A percentile compares a stretch with the other conserved stretches of the same genome.
Evolutionary conservation across 2,113 vertebrate genomes (phyloP).

Genomic region (Gavialis gangeticus): DNA sequence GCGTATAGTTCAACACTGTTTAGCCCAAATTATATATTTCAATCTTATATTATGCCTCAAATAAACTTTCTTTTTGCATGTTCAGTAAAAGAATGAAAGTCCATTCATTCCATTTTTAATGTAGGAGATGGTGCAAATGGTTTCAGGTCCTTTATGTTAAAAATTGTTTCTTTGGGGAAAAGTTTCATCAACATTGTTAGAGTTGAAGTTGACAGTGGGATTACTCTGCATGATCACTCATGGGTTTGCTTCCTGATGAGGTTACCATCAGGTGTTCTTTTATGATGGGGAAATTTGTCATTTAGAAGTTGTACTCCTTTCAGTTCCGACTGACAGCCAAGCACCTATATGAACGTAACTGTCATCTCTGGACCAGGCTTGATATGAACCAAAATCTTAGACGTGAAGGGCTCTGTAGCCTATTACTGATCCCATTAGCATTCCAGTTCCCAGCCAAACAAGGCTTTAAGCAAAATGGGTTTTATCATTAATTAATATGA

Average conservation of each 20-base stretch:
- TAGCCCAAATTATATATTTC: background rate
- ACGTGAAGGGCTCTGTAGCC: background rate
- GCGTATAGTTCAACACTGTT: background rate
- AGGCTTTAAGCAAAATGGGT: background rate
- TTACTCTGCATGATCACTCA: background rate
- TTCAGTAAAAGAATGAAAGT: background rate
- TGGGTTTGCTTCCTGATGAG: background rate
- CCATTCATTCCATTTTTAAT: background rate
- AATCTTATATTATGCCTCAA: background rate
- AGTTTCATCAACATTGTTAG: no score
- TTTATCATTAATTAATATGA: background rate
- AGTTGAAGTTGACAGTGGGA: no score
- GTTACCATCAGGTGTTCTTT: background rate
- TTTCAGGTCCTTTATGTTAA: background rate
- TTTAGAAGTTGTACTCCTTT: background rate
- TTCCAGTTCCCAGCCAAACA: background rate
- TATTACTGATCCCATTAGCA: constrained; percentile 28
- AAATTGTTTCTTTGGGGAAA: background rate
- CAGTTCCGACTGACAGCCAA: background rate
- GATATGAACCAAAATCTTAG: background rate
- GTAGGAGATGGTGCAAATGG: background rate
- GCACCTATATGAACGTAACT: accelerated
- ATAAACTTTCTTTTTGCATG: background rate
- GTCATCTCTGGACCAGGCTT: background rate
- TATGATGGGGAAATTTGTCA: background rate